These are phyloP conservation scores for Cetoscarus ocellatus DNA, from an alignment of 2,797 vertebrate genomes.

Conservation along the genomic window DNA sequence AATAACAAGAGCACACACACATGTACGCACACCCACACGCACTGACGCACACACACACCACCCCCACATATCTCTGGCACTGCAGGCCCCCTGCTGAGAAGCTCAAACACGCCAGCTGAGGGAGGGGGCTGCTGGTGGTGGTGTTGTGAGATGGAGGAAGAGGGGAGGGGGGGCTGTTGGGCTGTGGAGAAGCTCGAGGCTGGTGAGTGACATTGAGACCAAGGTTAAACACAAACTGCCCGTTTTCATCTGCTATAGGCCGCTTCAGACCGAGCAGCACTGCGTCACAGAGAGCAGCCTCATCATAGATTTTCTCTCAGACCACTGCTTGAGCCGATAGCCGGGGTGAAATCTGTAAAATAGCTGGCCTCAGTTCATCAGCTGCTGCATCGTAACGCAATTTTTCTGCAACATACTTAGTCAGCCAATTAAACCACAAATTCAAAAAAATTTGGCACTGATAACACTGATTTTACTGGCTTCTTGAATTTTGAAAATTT, in stretches of 20 bases:
- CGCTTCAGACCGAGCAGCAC: conserved; percentile 25
- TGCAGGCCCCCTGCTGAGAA: conserved; percentile 77
- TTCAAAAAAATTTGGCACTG: background rate
- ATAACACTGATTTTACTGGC: background rate
- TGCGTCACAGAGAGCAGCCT: conserved; percentile 39
- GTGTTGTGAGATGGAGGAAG: conserved; percentile 30
- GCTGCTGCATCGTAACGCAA: conserved; percentile 6
- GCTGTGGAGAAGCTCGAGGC: conserved; percentile 58
- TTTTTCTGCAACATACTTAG: conserved; percentile 1
- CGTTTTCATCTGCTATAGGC: conserved; percentile 46
- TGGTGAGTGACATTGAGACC: conserved; percentile 80
- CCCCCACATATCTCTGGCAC: conserved; percentile 74
- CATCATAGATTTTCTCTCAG: conserved; percentile 14
- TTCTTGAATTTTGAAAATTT: conserved; percentile 12
- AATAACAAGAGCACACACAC: conserved; percentile 22
- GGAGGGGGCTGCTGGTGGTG: conserved; percentile 53
- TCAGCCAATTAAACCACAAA: background rate
- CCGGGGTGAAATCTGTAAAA: conserved; percentile 10
- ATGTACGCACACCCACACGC: conserved; percentile 23
- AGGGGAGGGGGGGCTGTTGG: conserved; percentile 42
- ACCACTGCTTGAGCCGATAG: conserved; percentile 1
- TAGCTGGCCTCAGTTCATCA: conserved; percentile 16
- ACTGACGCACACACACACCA: conserved; percentile 42
- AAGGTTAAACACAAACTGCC: conserved; percentile 76
- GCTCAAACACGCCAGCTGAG: conserved; percentile 76